Conservation (phyloP, 2,113 vertebrate species). For the Vireo altiloquus region DNA sequence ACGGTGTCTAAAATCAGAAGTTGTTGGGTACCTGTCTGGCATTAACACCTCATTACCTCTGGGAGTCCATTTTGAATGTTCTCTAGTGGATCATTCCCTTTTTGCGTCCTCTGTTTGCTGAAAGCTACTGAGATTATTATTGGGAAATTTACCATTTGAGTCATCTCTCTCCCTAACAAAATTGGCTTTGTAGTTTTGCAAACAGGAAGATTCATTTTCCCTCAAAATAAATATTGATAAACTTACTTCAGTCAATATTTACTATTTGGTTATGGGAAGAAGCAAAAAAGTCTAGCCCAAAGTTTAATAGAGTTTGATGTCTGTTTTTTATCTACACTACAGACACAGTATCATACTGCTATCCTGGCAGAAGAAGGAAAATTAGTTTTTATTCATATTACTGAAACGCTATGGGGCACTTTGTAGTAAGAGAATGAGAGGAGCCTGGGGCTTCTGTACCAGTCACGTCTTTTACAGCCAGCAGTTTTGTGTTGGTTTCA, state of each 20-base stretch:
- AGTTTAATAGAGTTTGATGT: constrained; percentile 6
- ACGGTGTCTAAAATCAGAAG: not conserved
- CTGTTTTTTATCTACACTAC: not conserved
- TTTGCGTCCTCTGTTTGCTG: not conserved
- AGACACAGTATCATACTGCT: not conserved
- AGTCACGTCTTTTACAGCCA: not conserved
- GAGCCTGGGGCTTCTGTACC: not conserved
- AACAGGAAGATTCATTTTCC: constrained; percentile 24
- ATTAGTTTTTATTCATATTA: not conserved
- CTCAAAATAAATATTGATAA: constrained; percentile 41
- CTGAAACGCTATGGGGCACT: not conserved
- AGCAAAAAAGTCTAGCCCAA: not conserved
- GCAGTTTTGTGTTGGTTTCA: not conserved
- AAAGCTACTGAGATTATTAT: not conserved
- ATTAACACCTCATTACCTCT: not conserved
- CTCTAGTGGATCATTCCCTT: not conserved
- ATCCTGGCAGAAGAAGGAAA: not conserved
- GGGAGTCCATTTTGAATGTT: not conserved
- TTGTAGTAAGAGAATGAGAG: not conserved
- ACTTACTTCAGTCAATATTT: constrained; percentile 40
- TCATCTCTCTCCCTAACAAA: not conserved
- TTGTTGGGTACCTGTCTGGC: not conserved
- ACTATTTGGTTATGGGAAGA: not conserved
- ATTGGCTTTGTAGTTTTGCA: not conserved
- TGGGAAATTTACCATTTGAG: constrained; percentile 7